Evolutionary conservation across 2,797 vertebrate genomes (phyloP).

Genomic region (Pipistrellus pipistrellus): DNA sequence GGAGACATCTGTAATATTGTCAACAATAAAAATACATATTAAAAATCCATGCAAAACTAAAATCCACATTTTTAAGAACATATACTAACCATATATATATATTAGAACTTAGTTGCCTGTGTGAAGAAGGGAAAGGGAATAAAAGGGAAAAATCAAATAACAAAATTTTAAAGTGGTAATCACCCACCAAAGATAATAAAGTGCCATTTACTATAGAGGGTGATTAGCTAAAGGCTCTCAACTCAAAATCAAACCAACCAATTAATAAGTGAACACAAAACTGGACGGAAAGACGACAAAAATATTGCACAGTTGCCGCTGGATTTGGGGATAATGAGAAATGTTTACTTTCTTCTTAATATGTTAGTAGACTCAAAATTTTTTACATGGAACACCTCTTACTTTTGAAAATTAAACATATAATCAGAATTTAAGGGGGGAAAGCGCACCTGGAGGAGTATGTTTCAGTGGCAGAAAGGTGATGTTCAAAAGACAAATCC

Average conservation of each 20-base stretch:
- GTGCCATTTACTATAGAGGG: not conserved
- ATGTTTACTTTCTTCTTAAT: not conserved
- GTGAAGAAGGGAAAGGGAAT: not conserved
- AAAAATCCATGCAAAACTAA: slow-evolving; percentile 36
- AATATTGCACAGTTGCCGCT: not conserved
- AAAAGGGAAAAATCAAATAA: slow-evolving; percentile 14
- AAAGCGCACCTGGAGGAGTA: not conserved
- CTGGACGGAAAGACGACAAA: slow-evolving; percentile 17
- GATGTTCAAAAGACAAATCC: not conserved
- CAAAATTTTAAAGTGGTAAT: slow-evolving; percentile 12
- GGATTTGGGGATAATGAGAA: not conserved
- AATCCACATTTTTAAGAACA: slow-evolving; percentile 16
- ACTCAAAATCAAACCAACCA: slow-evolving; percentile 40
- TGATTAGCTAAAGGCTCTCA: slow-evolving; percentile 38
- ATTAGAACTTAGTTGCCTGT: slow-evolving; percentile 35
- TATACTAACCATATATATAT: not conserved
- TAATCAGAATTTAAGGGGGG: not conserved
- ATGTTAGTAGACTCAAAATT: not conserved
- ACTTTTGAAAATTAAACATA: slow-evolving; percentile 49
- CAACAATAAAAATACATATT: not conserved
- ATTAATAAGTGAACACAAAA: not conserved
- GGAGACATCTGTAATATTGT: no score
- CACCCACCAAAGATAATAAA: slow-evolving; percentile 16
- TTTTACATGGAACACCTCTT: slow-evolving; percentile 26
- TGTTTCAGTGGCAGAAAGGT: not conserved